phyloP scores from a whole-genome alignment of 2,888 invertebrate genomes.

The Andrena chrysosceles region DNA sequence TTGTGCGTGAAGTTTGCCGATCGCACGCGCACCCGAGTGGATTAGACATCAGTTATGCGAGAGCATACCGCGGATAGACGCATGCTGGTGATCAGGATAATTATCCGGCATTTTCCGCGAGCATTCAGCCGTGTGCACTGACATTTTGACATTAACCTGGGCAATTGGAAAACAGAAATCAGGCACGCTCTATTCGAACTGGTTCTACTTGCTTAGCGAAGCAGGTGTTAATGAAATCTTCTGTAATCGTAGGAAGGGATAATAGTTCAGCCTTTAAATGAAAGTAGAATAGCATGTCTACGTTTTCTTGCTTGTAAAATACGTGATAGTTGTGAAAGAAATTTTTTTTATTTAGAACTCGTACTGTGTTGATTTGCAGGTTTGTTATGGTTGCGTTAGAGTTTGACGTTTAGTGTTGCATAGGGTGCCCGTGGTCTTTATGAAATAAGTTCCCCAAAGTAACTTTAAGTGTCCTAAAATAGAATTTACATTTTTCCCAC shows the following conservation, averaged over 20 bases:
- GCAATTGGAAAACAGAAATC: slow-evolving; percentile 57
- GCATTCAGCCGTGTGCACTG: slow-evolving; percentile 75
- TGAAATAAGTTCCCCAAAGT: too few species aligned
- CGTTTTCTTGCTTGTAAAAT: background rate
- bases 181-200: slow-evolving; percentile 26
- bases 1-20: slow-evolving; percentile 65
- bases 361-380: too few species aligned
- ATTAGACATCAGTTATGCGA: slow-evolving; percentile 67
- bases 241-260: background rate
- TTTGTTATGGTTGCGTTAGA: too few species aligned
- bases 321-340: background rate
- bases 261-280: background rate
- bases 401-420: too few species aligned
- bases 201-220: background rate
- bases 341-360: background rate
- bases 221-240: slow-evolving; percentile 50
- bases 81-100: slow-evolving; percentile 63
- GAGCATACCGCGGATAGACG: slow-evolving; percentile 56
- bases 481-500: too few species aligned
- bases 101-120: slow-evolving; percentile 72
- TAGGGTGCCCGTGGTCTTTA: too few species aligned
- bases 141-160: slow-evolving; percentile 77
- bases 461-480: too few species aligned
- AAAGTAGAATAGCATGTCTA: background rate
- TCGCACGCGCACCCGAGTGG: slow-evolving; percentile 39